Evolutionary conservation across 2,113 vertebrate species (phyloP), one percentile per base, ranked within the genome.

Genomic region (Neofelis nebulosa): DNA sequence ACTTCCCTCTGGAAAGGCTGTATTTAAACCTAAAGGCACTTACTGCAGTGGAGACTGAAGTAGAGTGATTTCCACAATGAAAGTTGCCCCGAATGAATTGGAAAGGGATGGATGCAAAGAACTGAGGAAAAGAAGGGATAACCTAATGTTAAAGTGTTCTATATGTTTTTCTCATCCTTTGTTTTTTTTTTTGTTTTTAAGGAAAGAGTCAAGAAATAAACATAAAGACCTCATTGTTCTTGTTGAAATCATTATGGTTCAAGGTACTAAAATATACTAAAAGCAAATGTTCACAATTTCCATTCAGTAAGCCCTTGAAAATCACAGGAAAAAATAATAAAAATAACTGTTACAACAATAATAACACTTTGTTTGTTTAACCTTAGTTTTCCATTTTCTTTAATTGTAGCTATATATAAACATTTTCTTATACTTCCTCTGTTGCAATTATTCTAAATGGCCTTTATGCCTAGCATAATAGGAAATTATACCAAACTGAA

Each of bases 401-500:
- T 97, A 93, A 86, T 73, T 92, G 16, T 41, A 57, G 69, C 45
- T 96, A 63, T 79, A 45, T 52, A 91, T 85, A 91, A 96, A 93
- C 76, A 89, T 94, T 83, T 98, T 94, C 78, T 87, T 82, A 85
- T 65, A 65, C 14, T 38, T 96, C 38, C 45, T 95, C 45, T 57
- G 10, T 69, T 94, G 69, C 48, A 96, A 85, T 94, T 91, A 96
- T 85, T 94, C 50, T 91, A 96, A 94, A 95, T 65, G 52, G 76
- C 66, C 52, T 97, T 96, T 93, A 83, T 91, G 48, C 55, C 71
- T 95, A 90, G 61, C 68, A 95, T 90, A 96, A 97, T 86, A 31
- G 97, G 89, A 94, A 94, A 79, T 87, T 96, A 89, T 93, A 95
- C 91, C 93, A 82, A 96, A 93, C 65, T 78, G 86, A 92, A 98